A percentile compares a stretch with the other conserved stretches of the same genome.
Evolutionary conservation across 2,888 invertebrate species (phyloP).

Genomic region (Pachymerium ferrugineum): DNA sequence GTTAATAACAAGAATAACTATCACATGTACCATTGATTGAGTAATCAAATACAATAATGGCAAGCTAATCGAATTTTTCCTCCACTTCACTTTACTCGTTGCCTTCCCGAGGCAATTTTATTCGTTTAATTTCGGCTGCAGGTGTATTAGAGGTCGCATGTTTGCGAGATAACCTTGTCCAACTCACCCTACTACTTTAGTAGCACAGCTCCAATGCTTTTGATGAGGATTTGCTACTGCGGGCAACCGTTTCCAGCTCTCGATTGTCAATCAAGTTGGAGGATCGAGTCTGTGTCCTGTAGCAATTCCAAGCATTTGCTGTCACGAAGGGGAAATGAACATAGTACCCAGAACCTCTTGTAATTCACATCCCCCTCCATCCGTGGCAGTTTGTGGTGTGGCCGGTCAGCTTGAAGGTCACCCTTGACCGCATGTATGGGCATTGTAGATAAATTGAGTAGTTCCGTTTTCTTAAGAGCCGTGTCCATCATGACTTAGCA

Average conservation of each 20-base stretch:
- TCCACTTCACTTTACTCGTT: not conserved
- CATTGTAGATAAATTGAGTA: not conserved
- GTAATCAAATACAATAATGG: conserved; percentile 6
- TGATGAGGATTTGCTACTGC: conserved; percentile 7
- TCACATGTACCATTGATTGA: not conserved
- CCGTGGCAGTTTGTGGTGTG: not conserved
- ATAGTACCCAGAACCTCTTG: not conserved
- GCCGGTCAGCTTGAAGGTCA: not conserved
- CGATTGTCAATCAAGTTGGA: conserved; percentile 14
- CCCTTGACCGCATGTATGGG: not conserved
- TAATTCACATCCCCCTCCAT: not conserved
- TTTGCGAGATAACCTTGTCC: not conserved
- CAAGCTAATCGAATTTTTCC: not conserved
- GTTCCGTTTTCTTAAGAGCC: not conserved
- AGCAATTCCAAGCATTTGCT: conserved; percentile 8
- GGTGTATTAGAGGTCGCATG: conserved; percentile 1
- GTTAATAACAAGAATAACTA: not conserved
- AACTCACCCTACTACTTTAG: not conserved
- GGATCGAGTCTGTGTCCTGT: not conserved
- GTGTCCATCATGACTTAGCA: not conserved
- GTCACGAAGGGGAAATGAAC: not conserved
- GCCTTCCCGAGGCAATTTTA: not conserved
- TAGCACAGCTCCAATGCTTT: not conserved
- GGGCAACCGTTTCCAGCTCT: not conserved
- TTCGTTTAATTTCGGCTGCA: not conserved